Conservation (phyloP, 2,797 vertebrate species). For the Betta splendens region DNA sequence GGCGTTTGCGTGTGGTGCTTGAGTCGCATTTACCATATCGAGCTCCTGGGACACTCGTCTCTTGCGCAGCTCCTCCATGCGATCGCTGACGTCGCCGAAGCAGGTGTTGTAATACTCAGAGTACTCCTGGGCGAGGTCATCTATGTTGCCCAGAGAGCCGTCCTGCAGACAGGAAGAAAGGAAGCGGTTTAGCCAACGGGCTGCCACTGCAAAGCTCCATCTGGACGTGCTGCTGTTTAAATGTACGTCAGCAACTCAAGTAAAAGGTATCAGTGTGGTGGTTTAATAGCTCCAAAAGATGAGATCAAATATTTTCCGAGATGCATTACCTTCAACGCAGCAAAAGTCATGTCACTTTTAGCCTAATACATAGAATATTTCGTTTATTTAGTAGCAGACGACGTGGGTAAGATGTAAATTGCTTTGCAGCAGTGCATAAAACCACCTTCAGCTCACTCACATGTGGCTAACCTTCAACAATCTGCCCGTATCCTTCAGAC, state of each 20-base stretch:
- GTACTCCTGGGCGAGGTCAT: constrained; percentile 97
- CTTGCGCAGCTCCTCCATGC: constrained; percentile 96
- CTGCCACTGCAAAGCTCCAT: neutral
- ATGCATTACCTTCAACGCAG: too few relatives aligned
- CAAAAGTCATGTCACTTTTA: too few relatives aligned
- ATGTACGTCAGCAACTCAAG: too few relatives aligned
- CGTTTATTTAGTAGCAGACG: neutral
- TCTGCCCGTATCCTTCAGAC: neutral
- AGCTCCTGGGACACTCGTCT: constrained; percentile 92
- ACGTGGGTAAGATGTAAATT: neutral
- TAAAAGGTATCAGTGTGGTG: too few relatives aligned
- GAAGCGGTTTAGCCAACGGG: constrained; percentile 11
- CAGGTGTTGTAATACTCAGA: constrained; percentile 98
- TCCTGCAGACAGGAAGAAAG: constrained; percentile 80
- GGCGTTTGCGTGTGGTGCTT: neutral
- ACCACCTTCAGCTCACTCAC: neutral
- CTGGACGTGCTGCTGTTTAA: too few relatives aligned
- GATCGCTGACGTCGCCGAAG: constrained; percentile 93
- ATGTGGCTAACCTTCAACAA: too few relatives aligned
- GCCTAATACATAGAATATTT: constrained; percentile 1
- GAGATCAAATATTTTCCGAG: too few relatives aligned
- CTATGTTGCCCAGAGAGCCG: constrained; percentile 97
- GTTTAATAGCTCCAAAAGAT: too few relatives aligned
- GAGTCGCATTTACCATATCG: constrained; percentile 87
- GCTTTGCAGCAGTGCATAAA: neutral